Base-by-base conservation (phyloP, 2,797 vertebrate genomes). In the Paedocypris micromegethes region DNA sequence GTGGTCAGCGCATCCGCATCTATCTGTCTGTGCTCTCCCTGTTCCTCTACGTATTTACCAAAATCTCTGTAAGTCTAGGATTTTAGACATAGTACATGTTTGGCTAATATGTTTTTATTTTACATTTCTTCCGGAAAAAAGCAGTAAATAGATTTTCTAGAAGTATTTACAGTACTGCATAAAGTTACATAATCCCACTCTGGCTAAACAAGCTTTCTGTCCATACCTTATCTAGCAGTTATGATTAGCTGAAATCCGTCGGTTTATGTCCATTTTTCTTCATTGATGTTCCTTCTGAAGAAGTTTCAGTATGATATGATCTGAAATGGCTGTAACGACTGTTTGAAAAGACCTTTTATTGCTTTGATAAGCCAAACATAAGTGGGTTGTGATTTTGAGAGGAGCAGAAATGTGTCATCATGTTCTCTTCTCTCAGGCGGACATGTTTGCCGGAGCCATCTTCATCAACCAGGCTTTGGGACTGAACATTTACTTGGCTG, bases 361-460 rank as follows among this genome's bases (percentile, higher is more conserved):
- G n/a, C 57, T 50, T 8, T 53, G n/a, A 45, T 4, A 9, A 59
- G 42, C 59, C 49, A 53, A 43, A 52, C 48, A 45, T 51, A 59
- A 67, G 42, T 47, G 49, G 50, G 49, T 53, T 64, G 44, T n/a
- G 23, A 46, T 53, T 38, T 54, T 4, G 39, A 39, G 39, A 23
- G 8, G 41, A 38, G 39, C 3, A 66, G 42, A 5, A 39, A 66
- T 43, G n/a, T 6, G 5, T 54, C 37, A n/a, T 44, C 42, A 43
- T 9, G 7, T 54, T 5, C 51, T 56, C 58, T 8, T 9, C 4
- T 23, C 23, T 53, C 57, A 98, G 96, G 90, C 95, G 37, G 94
- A 98, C 75, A 93, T 99, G 84, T 98, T 96, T 73, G 94, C 96
- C 2, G 96, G 96, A 23, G 96, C 94, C 78, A 86, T 98, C 70